Base-by-base conservation (phyloP, 2,888 invertebrate species). In the Pristionchus japonicus region DNA sequence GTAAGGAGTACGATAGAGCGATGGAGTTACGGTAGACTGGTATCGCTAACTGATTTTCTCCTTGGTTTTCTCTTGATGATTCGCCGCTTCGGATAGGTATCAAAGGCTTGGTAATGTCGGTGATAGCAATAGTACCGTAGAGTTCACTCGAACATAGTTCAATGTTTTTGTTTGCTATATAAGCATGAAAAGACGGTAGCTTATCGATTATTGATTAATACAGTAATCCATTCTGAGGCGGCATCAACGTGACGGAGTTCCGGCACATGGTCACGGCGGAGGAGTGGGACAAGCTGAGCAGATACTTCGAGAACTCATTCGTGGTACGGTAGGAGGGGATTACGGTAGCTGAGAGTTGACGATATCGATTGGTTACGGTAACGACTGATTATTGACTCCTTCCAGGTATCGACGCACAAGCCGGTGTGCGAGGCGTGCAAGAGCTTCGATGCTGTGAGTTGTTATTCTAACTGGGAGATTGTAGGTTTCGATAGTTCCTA, bases 281-380 rank as follows among this genome's bases (percentile, higher is more conserved):
- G 37, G 94, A 94, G 82, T 94, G 93, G 93, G 85, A 89, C 2
- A 74, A 88, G 37, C 86, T 94, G 57, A 85, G 49, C 34, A 64
- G 52, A 17, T 90, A 89, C 67, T 92, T 92, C 67, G 89, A 88
- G 40, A 23, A 31, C 67, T n/a, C 31, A 0, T 80, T 80, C 87
- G 80, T 80, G 77, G 77, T 77, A 77, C 27, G 43, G 74, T 77
- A 74, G 77, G 13, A 77, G n/a, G 47, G 77, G 77, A 37, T n/a
- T n/a, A n/a, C n/a, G 31, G 37, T 47, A 49, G n/a, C n/a, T n/a
- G n/a, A n/a, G n/a, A n/a, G n/a, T 43, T 15, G 47, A 47, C n/a
- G n/a, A 27, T 80, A 47, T 37, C 6, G 27, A 31, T 31, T 64
- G 27, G 13, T 64, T 64, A 77, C 43, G 77, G 47, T 77, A 77